These are phyloP conservation scores for Aspidiotus destructor DNA, from an alignment of 2,888 invertebrate species.

Conservation along the genomic window DNA sequence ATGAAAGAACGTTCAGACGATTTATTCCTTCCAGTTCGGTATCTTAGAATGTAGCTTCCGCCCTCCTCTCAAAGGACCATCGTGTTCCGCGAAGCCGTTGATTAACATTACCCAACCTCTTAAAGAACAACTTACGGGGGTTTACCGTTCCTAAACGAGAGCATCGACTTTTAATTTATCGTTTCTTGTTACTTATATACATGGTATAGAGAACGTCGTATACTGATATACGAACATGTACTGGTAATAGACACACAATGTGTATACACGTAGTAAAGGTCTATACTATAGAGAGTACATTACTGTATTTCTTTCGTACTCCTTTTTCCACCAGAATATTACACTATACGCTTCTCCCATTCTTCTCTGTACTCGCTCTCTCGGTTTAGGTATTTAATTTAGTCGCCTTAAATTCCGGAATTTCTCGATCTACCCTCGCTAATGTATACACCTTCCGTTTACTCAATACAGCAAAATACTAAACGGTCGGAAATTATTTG, in stretches of 20 bases:
- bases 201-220: not conserved
- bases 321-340: not conserved
- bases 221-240: not conserved
- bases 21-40: conserved; percentile 31
- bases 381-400: conserved; percentile 21
- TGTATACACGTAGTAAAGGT: not conserved
- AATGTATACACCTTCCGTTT: conserved; percentile 24
- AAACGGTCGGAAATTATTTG: conserved; percentile 31
- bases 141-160: conserved; percentile 26
- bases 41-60: conserved; percentile 32
- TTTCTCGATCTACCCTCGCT: conserved; percentile 12
- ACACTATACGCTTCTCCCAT: not conserved
- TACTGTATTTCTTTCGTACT: conserved; percentile 1
- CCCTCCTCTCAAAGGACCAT: conserved; percentile 30
- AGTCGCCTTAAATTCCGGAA: conserved; percentile 27
- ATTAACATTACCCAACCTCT: conserved; percentile 31
- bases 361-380: conserved; percentile 12
- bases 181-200: conserved; percentile 31
- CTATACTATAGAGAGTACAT: not conserved
- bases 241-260: not conserved
- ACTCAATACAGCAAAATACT: conserved; percentile 15
- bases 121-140: conserved; percentile 24
- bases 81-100: conserved; percentile 31
- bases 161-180: conserved; percentile 32
- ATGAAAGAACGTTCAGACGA: conserved; percentile 25